Percentiles rank a stretch among this genome's conserved stretches.
These are phyloP conservation scores for Drosophila kokeensis DNA, from an alignment of 2,888 invertebrate species.

Conservation along the genomic window DNA sequence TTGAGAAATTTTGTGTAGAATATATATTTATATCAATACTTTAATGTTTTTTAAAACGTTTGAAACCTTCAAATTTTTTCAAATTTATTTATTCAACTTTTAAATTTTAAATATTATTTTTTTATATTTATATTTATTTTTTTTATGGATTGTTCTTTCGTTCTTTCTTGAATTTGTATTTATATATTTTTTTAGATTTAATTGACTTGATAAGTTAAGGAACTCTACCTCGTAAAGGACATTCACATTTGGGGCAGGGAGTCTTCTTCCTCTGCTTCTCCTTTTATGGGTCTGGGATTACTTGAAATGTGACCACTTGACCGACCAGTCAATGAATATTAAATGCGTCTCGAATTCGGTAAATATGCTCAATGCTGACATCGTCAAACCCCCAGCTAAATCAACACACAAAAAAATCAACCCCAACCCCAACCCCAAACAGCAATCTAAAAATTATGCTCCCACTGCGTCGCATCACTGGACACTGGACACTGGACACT, in stretches of 20 bases:
- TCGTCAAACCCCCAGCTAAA: neutral
- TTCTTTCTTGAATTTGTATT: no score
- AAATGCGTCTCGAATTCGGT: slow-evolving; percentile 44
- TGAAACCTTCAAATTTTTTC: no score
- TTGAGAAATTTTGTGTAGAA: no score
- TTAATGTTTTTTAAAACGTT: no score
- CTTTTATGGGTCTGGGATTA: slow-evolving; percentile 56
- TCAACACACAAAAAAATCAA: neutral
- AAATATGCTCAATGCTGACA: slow-evolving; percentile 38
- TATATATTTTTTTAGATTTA: neutral
- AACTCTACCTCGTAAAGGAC: neutral
- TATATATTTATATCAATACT: no score
- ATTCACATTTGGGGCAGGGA: neutral
- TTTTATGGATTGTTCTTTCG: no score
- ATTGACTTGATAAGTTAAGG: neutral
- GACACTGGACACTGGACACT: neutral
- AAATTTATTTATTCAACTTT: no score
- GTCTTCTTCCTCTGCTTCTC: neutral
- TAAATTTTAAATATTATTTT: no score
- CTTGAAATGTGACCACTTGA: slow-evolving; percentile 64
- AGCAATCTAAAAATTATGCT: slow-evolving; percentile 36
- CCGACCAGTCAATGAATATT: slow-evolving; percentile 70
- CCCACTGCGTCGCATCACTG: slow-evolving; percentile 41
- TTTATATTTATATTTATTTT: no score
- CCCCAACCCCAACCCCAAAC: slow-evolving; percentile 10